phyloP scores from a whole-genome alignment of 2,113 vertebrate species.

The Peromyscus leucopus region DNA sequence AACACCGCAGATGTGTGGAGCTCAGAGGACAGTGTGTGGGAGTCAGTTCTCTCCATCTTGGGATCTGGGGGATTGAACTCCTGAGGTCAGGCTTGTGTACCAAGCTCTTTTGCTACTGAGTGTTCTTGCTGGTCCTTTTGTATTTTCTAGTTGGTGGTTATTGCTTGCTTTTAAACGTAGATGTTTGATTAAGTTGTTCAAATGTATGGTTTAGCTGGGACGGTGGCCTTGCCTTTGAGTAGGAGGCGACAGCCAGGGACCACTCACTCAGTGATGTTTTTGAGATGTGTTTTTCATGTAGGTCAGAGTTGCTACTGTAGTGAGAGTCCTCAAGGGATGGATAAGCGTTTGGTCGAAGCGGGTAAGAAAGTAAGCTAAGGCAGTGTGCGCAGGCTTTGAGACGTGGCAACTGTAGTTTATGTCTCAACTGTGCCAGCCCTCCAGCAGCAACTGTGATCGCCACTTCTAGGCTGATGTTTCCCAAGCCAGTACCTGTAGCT shows the following conservation, averaged over 20 bases:
- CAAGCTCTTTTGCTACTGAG: neutral
- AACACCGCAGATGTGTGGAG: neutral
- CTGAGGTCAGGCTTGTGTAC: neutral
- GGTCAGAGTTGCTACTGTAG: neutral
- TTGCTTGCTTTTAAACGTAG: constrained; percentile 41
- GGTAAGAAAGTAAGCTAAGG: neutral
- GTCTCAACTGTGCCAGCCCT: neutral
- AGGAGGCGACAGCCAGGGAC: neutral
- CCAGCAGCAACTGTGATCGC: neutral
- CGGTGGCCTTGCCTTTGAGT: neutral
- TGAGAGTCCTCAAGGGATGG: neutral
- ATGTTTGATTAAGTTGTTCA: constrained; percentile 23
- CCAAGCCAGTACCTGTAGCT: neutral
- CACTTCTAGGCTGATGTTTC: neutral
- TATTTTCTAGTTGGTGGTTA: neutral
- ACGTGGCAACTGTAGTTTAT: constrained; percentile 13
- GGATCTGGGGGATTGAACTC: neutral
- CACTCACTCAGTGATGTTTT: neutral
- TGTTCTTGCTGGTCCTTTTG: neutral
- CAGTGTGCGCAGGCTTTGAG: neutral
- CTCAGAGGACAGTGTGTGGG: neutral
- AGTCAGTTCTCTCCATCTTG: neutral
- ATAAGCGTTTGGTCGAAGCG: neutral
- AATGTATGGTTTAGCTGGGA: neutral
- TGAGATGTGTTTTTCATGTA: neutral